These are phyloP conservation scores for Aphrocallistes beatrix DNA, from an alignment of 37 sponge, comb jelly and placozoan species.

Conservation along the genomic window DNA sequence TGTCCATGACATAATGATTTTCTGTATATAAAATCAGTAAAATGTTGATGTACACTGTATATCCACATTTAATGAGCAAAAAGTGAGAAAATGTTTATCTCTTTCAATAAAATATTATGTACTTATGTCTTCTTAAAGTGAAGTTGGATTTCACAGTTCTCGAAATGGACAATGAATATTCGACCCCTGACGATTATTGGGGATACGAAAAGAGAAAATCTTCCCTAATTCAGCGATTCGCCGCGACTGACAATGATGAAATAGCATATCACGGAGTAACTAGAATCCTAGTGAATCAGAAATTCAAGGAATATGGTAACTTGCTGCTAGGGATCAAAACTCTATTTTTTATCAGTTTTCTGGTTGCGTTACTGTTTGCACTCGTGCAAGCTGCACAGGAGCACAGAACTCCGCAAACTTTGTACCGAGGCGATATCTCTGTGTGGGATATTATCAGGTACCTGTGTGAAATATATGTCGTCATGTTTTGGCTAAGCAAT, in stretches of 20 bases:
- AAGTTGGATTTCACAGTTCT: not conserved
- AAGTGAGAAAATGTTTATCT: too few species aligned
- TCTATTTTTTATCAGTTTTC: not conserved
- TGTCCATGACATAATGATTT: too few species aligned
- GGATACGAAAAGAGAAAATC: not conserved
- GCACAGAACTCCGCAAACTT: not conserved
- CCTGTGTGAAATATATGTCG: not conserved
- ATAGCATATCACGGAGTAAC: conserved; percentile 7
- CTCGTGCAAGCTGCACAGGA: not conserved
- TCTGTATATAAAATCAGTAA: too few species aligned
- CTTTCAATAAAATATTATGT: too few species aligned
- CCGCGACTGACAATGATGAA: not conserved
- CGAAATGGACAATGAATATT: not conserved
- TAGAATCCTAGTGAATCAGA: not conserved
- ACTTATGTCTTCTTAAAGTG: not conserved
- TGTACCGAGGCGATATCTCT: not conserved
- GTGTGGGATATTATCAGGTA: not conserved
- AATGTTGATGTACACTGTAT: too few species aligned
- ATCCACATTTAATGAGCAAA: too few species aligned
- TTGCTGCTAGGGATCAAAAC: not conserved
- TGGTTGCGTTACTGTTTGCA: not conserved
- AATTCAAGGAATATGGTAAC: not conserved
- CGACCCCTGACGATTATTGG: not conserved
- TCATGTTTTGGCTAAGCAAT: not conserved
- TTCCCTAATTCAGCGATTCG: not conserved